phyloP scores from a whole-genome alignment of 2,113 vertebrate genomes.

The Tautogolabrus adspersus region DNA sequence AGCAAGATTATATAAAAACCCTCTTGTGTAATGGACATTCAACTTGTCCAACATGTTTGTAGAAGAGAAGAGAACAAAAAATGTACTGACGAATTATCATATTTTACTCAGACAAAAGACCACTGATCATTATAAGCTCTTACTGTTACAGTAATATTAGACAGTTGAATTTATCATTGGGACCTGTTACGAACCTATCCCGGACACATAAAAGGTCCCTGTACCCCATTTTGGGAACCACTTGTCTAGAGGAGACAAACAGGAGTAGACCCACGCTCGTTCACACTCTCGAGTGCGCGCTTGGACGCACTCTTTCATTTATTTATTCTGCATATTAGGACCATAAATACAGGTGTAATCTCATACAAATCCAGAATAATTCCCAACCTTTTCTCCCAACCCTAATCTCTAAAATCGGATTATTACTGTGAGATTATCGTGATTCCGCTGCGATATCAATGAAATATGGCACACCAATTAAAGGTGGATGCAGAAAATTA shows the following conservation, averaged over 20 bases:
- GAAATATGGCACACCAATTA: neutral
- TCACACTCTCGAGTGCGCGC: conserved; percentile 46
- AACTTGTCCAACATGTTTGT: conserved; percentile 47
- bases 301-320: conserved; percentile 15
- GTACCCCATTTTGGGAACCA: conserved; percentile 38
- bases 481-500: neutral
- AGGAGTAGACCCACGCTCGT: conserved; percentile 19
- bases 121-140: neutral
- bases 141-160: too few species aligned
- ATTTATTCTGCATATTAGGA: neutral
- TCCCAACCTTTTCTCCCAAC: neutral
- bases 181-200: neutral
- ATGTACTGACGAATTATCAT: neutral
- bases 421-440: neutral
- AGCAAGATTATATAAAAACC: conserved; percentile 73
- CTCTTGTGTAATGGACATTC: conserved; percentile 73
- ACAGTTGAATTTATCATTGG: neutral
- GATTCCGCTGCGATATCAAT: neutral
- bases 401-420: conserved; percentile 6
- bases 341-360: neutral
- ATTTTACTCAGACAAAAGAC: neutral
- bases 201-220: conserved; percentile 16
- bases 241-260: conserved; percentile 32
- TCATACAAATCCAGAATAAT: neutral
- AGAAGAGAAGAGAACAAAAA: neutral